Evolutionary conservation across 1,140 invertebrate genomes (phyloP).

Genomic region (Proales similis): DNA sequence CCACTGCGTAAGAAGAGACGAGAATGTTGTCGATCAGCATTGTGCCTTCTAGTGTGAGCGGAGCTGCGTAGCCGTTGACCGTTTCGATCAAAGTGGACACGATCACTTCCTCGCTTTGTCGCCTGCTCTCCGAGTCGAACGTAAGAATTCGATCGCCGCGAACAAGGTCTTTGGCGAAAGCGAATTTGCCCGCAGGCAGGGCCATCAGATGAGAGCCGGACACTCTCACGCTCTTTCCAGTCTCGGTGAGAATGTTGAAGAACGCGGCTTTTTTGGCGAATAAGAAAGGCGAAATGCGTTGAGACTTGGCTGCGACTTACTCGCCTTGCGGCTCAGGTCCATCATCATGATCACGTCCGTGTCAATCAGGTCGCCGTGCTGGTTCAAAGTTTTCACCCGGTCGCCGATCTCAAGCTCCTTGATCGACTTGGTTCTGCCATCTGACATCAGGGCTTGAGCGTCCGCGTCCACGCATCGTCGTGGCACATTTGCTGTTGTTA

Average conservation of each 20-base stretch:
- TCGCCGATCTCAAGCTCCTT: conserved; percentile 32
- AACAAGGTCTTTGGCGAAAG: conserved; percentile 28
- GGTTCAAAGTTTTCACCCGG: conserved; percentile 16
- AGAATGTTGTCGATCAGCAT: conserved; percentile 80
- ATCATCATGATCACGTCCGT: conserved; percentile 36
- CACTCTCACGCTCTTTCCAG: conserved; percentile 14
- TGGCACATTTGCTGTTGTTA: conserved; percentile 26
- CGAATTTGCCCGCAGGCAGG: conserved; percentile 5
- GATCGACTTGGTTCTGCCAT: conserved; percentile 15
- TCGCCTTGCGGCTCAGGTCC: conserved; percentile 14
- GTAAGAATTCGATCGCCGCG: conserved; percentile 7
- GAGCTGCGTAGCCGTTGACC: conserved; percentile 57
- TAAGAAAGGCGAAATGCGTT: too few species aligned
- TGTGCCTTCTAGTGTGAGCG: conserved; percentile 75
- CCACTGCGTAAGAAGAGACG: conserved; percentile 84
- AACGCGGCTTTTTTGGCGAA: conserved; percentile 18
- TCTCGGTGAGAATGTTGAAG: conserved; percentile 27
- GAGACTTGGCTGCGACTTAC: too few species aligned
- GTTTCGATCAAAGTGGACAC: conserved; percentile 15
- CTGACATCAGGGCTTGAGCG: conserved; percentile 20
- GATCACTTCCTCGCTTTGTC: conserved; percentile 16
- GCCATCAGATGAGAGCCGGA: conserved; percentile 33
- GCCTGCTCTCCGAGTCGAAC: conserved; percentile 3
- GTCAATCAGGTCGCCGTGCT: conserved; percentile 15
- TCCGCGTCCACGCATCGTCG: conserved; percentile 24